Base-by-base conservation (phyloP, 2,797 vertebrate genomes). In the Hephaestus fuliginosus region DNA sequence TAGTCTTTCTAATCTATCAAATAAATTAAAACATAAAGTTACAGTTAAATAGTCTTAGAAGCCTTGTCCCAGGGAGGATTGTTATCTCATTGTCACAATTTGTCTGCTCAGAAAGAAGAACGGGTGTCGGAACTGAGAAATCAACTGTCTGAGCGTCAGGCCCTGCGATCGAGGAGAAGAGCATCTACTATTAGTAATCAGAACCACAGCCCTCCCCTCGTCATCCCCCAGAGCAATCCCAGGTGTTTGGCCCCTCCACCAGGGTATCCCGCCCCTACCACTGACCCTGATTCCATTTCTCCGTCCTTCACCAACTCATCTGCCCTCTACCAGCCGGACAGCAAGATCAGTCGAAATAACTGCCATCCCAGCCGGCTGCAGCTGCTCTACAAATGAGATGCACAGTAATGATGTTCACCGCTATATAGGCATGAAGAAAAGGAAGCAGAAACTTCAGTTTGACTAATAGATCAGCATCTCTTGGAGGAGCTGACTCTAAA, bases 71-170 rank as follows among this genome's bases (percentile, higher is more conserved):
- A 39, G 48, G 41, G 49, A 1, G 33, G 7, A 48, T 18, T 51
- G 51, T 10, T 69, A 11, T 52, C 15, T 11, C 17, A 14, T 58
- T 66, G 15, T 36, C 15, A 1, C n/a, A n/a, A 4, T 84, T 67
- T 75, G 18, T 71, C 41, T 28, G 39, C 52, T 25, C 94, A 98
- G 97, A 98, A 98, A 86, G 96, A 97, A 79, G 97, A 98, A 58
- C 95, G 97, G 0, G 97, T 98, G 22, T 97, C 96, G 0, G 97
- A 98, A 90, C 95, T 98, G n/a, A 95, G 97, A 22, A 97, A 96
- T 72, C 97, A 97, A 88, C 95, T 97, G 72, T 95, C 96, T 20
- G 96, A 97, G 84, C 89, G 97, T 3, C 96, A 97, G 82, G 96
- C 97, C 78, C 94, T 97, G 30, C 96, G 97, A 1, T 97, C 97